A percentile compares a stretch with the other conserved stretches of the same genome.
These are phyloP conservation scores for Pachyseris speciosa DNA, from an alignment of 64 coral and sea anemone species.

Conservation along the genomic window DNA sequence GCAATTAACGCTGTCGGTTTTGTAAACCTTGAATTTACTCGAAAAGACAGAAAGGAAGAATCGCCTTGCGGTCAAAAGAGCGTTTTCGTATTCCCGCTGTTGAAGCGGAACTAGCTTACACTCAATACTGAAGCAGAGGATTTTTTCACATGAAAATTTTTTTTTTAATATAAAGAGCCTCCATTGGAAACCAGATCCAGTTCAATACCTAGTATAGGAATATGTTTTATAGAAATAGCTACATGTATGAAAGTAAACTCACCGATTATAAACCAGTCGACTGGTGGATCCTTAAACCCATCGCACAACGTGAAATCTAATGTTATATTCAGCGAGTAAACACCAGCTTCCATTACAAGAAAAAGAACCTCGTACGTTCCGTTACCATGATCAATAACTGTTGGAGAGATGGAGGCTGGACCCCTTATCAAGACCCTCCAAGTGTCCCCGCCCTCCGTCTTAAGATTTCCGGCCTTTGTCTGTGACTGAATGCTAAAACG, in stretches of 20 bases:
- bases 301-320: conserved; percentile 66
- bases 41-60: too few relatives aligned
- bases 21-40: too few relatives aligned
- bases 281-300: conserved; percentile 61
- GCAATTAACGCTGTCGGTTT: too few relatives aligned
- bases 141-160: too few relatives aligned
- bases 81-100: too few relatives aligned
- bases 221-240: background rate
- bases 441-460: conserved; percentile 47
- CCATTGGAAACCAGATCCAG: too few relatives aligned
- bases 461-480: conserved; percentile 6
- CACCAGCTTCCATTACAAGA: conserved; percentile 59
- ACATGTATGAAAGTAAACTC: background rate
- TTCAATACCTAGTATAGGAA: too few relatives aligned
- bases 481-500: conserved; percentile 76
- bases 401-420: conserved; percentile 39
- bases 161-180: too few relatives aligned
- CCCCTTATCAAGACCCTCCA: conserved; percentile 59
- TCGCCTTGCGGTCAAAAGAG: too few relatives aligned
- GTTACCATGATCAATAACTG: conserved; percentile 61
- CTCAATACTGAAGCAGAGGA: too few relatives aligned
- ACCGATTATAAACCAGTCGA: conserved; percentile 70
- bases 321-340: conserved; percentile 21
- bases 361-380: conserved; percentile 71
- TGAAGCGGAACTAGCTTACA: too few relatives aligned